Base-by-base conservation (phyloP, 2,113 vertebrate species). In the Hystrix cristata region DNA sequence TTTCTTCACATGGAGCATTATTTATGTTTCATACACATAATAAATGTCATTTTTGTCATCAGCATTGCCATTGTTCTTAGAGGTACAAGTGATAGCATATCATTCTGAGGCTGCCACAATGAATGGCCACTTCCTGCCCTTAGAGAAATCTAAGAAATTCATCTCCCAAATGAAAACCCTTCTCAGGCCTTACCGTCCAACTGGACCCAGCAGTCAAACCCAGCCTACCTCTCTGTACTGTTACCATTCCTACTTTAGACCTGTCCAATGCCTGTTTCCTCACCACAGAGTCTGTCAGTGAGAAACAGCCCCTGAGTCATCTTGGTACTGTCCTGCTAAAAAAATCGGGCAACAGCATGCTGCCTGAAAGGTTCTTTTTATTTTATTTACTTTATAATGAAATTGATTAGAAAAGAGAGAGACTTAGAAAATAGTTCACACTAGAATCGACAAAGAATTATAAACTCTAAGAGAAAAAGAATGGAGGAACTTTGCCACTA, bases 351-450 rank as follows among this genome's bases (percentile, higher is more conserved):
- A 85, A 72, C 27, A 43, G 1, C 29, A 59, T 48, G 13, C 34
- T 93, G 29, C 80, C 69, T 43, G 64, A 31, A 95, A 74, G n/a
- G 6, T 29, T 90, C 51, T 62, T 57, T 79, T 31, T 64, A 10
- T 94, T 86, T 9, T 21, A 51, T 81, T 84, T 74, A 62, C 13
- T 86, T 83, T 86, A 60, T 74, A 84, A 80, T 76, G 43, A 94
- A 53, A 64, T 21, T 93, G 48, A 87, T 90, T 91, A 43, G 60
- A 89, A 85, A 95, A 25, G 71, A 95, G 18, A 65, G 3, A 25
- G n/a, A 74, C 85, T 92, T 19, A 74, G 79, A 72, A 88, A 95
- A 76, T 83, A 38, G 38, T 23, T 85, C 57, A 69, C 7, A 18
- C 18, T 83, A 51, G 23, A 83, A 76, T 80, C 38, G 81, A 74